Conservation (phyloP, 2,888 invertebrate species). For the Dascillus cervinus region DNA sequence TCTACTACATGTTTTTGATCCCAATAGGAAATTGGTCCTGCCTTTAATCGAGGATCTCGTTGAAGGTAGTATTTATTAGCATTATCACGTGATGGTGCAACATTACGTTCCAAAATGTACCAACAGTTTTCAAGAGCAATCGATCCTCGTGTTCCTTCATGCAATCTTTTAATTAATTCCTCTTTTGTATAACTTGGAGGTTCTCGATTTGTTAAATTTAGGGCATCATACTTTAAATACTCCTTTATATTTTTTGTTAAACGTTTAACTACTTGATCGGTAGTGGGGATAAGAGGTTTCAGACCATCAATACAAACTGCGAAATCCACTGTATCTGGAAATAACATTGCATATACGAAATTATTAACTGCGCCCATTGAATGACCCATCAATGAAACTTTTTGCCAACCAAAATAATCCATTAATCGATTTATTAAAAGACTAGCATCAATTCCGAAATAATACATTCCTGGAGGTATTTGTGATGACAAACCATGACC, state of each 20-base stretch:
- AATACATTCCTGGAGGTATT: constrained; percentile 33
- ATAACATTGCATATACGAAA: constrained; percentile 52
- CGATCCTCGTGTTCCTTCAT: constrained; percentile 48
- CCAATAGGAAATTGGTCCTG: constrained; percentile 37
- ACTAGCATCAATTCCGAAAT: constrained; percentile 32
- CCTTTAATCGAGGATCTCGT: constrained; percentile 55
- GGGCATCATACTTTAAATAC: constrained; percentile 38
- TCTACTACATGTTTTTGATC: constrained; percentile 2
- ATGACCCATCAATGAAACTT: constrained; percentile 56
- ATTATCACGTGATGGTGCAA: constrained; percentile 44
- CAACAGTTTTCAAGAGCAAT: constrained; percentile 47
- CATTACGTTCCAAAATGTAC: constrained; percentile 47
- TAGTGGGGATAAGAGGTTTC: too few species aligned
- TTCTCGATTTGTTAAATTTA: constrained; percentile 32
- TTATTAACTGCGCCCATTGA: constrained; percentile 56
- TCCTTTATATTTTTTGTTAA: constrained; percentile 43
- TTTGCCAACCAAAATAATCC: constrained; percentile 58
- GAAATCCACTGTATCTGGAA: constrained; percentile 51
- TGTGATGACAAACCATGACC: constrained; percentile 61
- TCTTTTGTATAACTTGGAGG: constrained; percentile 54
- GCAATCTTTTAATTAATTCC: constrained; percentile 48
- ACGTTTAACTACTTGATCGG: constrained; percentile 41
- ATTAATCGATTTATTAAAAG: constrained; percentile 47
- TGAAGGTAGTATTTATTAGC: constrained; percentile 53
- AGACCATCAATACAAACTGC: constrained; percentile 48